phyloP scores from a whole-genome alignment of 2,113 vertebrate species.

The Paraplagusia blochii region DNA sequence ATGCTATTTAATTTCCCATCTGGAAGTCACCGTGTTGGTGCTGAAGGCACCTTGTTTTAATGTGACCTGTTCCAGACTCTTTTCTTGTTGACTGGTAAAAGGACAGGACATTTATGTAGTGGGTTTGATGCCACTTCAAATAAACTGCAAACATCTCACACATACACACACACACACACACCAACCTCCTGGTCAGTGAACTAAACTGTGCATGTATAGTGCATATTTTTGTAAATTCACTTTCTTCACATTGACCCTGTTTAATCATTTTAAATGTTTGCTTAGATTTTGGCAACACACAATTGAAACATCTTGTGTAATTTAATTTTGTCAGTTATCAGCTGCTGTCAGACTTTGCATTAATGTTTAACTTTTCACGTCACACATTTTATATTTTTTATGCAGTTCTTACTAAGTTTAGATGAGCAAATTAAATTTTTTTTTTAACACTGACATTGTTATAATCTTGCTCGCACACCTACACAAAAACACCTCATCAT shows the following conservation, averaged over 20 bases:
- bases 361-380: not conserved
- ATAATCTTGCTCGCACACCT: too few species aligned
- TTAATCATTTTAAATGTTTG: too few species aligned
- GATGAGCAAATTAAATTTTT: too few species aligned
- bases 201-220: too few species aligned
- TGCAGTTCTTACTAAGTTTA: too few species aligned
- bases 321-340: slow-evolving; percentile 13
- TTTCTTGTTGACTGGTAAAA: not conserved
- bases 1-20: not conserved
- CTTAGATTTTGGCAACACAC: too few species aligned
- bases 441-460: too few species aligned
- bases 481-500: too few species aligned
- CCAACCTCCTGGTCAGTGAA: not conserved
- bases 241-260: too few species aligned
- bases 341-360: slow-evolving; percentile 4
- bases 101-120: not conserved
- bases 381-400: too few species aligned
- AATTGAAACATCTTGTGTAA: not conserved
- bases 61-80: not conserved
- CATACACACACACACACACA: not conserved
- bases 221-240: too few species aligned
- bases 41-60: not conserved
- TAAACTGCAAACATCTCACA: not conserved
- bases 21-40: not conserved
- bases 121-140: not conserved